phyloP scores from a whole-genome alignment of 2,113 vertebrate genomes.

The Microcebus tavaratra region DNA sequence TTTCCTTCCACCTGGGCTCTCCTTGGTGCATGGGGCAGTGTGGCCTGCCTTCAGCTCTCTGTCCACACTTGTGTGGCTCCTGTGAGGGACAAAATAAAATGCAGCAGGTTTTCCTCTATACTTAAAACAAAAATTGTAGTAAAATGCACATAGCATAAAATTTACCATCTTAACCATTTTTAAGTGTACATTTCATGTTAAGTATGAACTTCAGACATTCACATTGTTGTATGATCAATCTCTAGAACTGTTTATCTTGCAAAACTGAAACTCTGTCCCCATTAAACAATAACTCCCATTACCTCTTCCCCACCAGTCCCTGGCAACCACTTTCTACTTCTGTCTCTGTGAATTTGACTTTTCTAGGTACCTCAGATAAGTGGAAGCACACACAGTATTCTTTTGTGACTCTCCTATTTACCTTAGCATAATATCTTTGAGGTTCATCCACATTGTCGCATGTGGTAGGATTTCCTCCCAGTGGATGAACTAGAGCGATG shows the following conservation, averaged over 20 bases:
- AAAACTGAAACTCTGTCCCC: not conserved
- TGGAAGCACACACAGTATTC: not conserved
- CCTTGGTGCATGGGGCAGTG: accelerated
- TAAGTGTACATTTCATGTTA: not conserved
- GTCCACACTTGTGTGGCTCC: not conserved
- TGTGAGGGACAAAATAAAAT: not conserved
- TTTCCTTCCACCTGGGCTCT: not conserved
- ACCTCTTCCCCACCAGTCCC: too few relatives aligned
- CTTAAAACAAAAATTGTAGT: not conserved
- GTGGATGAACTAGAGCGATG: not conserved
- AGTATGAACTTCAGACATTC: not conserved
- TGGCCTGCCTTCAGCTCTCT: not conserved
- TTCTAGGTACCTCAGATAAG: too few relatives aligned
- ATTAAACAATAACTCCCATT: not conserved
- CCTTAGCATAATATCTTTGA: not conserved
- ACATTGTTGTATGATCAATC: not conserved
- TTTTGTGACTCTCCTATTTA: not conserved
- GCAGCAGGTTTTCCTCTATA: not conserved
- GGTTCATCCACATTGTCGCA: not conserved
- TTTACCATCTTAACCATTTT: not conserved
- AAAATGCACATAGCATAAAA: not conserved
- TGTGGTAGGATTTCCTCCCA: not conserved
- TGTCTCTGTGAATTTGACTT: not conserved
- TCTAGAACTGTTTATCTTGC: not conserved
- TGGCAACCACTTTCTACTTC: not conserved